Base-by-base conservation (phyloP, 2,888 invertebrate species). In the Diplolepis rosae region DNA sequence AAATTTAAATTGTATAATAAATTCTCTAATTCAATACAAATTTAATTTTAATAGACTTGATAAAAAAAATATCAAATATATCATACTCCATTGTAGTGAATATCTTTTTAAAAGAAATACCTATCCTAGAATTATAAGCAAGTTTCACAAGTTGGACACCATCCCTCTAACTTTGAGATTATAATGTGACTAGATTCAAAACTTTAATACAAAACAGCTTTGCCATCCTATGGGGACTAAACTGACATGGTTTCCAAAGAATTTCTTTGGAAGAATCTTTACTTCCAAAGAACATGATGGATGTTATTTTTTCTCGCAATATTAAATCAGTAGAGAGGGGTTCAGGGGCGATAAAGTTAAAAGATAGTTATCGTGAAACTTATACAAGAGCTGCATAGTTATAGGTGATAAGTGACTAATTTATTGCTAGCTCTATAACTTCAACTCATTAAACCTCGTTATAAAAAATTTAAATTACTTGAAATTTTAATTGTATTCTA, bases 261-360 rank as follows among this genome's bases (percentile, higher is more conserved):
- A n/a, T 4, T 61, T n/a, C 35, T 61, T 39, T 56, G 2, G 11
- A 61, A 61, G 39, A 39, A 61, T 39, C 32, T 35, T 39, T n/a
- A 61, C 61, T 39, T 39, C 22, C 61, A n/a, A 11, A 3, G 11
- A 24, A 24, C 22, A 61, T 61, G 61, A 39, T 61, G 39, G 61
- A 61, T 61, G 61, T 22, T 39, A 39, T 54, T 35, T 32, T 22
- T 22, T 6, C 32, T 24, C 5, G 32, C 24, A 27, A 61, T 61
- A 61, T 61, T 61, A 61, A 61, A 61, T 61, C 35, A 61, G 56
- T n/a, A 61, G 24, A 39, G 35, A 61, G 18, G 22, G 22, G 18
- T 61, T 39, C 35, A 61, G 11, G 35, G 35, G 35, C 35, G 15
- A 35, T 39, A 22, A 22, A 61, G 35, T 22, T 61, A 35, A 61